Evolutionary conservation across 2,113 vertebrate genomes (phyloP), one percentile per base, ranked within the genome.

Genomic region (Chitala chitala): DNA sequence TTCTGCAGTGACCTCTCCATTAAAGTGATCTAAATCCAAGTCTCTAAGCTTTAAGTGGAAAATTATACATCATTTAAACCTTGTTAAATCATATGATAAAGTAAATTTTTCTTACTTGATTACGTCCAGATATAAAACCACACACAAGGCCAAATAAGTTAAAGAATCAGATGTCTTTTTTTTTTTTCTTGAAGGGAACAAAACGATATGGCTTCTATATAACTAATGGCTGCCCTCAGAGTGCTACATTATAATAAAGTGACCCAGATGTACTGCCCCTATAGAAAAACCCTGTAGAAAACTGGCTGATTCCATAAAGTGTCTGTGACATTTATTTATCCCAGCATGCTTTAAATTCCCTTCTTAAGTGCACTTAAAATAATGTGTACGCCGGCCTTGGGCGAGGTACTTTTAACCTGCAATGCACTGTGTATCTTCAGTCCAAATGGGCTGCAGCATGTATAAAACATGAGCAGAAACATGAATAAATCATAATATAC

Each of bases 111-210:
- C 12, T 51, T 51, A 15, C 48, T 51, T 8, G 12, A 20, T 91
- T 79, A 89, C 90, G 85, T 80, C 78, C 76, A 82, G 79, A 84
- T 88, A 82, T 83, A 76, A 82, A 86, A 83, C 82, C 78, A 84
- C 84, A 85, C 86, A 78, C 84, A 86, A 84, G 86, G 87, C 89
- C 87, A 86, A 83, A 86, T 87, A 84, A 88, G 89, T 89, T 90
- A 89, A 79, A 36, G 77, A 2, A 51, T 51, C 2, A 20, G 2
- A 2, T 17, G 2, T 2, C 84, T 86, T 84, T 90, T 90, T 85
- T 88, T 90, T 89, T 90, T 54, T 69, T 87, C 86, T 86, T 51
- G 70, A 22, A n/a, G 22, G n/a, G 51, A 24, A 6, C 53, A 55
- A 55, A 55, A 7, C 6, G 13, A 22, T n/a, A n/a, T 7, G 53